A percentile compares a stretch with the other conserved stretches of the same genome.
These are phyloP conservation scores for Dasysyrphus albostriatus DNA, from an alignment of 2,888 invertebrate genomes.

Conservation along the genomic window DNA sequence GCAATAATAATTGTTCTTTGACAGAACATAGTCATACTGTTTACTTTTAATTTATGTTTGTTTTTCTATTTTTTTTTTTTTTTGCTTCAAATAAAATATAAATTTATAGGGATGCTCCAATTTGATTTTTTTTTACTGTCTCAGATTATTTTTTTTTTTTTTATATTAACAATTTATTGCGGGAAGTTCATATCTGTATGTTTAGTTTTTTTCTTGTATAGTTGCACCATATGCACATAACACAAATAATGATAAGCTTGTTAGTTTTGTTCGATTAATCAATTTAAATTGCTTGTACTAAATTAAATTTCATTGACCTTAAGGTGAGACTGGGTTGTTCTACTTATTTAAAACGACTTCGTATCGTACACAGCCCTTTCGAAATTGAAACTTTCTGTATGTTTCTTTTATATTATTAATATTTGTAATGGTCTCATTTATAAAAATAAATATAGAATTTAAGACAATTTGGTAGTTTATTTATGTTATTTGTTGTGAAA, in stretches of 20 bases:
- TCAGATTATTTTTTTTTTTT: constrained; percentile 10
- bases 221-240: constrained; percentile 15
- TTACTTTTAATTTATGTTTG: constrained; percentile 1
- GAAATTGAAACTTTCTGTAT: neutral
- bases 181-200: neutral
- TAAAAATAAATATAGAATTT: neutral
- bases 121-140: constrained; percentile 48
- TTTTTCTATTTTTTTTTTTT: neutral
- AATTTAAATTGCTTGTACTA: constrained; percentile 39
- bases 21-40: constrained; percentile 42
- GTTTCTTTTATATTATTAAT: neutral
- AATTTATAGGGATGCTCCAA: constrained; percentile 56
- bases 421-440: constrained; percentile 4
- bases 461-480: neutral
- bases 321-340: constrained; percentile 21
- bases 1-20: constrained; percentile 54
- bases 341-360: neutral
- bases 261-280: constrained; percentile 48
- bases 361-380: neutral
- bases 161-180: neutral
- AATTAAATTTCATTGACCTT: constrained; percentile 29
- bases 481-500: neutral
- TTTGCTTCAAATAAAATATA: neutral
- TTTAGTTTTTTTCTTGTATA: neutral
- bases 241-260: constrained; percentile 43